Evolutionary conservation across 1,140 invertebrate genomes (phyloP).

Genomic region (Lepidurus packardi): DNA sequence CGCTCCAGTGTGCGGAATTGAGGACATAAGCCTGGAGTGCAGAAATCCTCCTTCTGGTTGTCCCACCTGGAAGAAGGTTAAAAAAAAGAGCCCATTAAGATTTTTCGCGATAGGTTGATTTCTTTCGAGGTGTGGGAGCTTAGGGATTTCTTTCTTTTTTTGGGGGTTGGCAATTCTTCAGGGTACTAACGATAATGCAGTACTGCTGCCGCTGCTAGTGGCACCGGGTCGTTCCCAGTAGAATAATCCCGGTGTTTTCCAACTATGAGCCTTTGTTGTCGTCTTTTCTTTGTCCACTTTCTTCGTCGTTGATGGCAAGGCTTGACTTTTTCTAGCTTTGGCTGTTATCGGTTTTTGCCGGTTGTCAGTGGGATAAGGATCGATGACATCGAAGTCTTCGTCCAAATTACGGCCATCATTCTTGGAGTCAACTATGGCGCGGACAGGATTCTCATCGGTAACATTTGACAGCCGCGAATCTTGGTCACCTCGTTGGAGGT

Average conservation of each 20-base stretch:
- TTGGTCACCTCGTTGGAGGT: background rate
- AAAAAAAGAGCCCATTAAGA: background rate
- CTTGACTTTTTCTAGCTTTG: conserved; percentile 19
- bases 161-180: background rate
- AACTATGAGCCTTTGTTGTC: background rate
- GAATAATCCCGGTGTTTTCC: conserved; percentile 17
- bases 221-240: conserved; percentile 1
- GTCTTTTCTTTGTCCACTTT: conserved; percentile 20
- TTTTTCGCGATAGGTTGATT: background rate
- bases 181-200: conserved; percentile 9
- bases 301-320: background rate
- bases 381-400: conserved; percentile 28
- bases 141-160: background rate
- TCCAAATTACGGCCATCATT: conserved; percentile 16
- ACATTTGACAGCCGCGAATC: background rate
- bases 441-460: background rate
- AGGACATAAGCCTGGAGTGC: conserved; percentile 24
- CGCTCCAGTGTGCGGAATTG: conserved; percentile 30
- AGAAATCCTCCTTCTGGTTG: background rate
- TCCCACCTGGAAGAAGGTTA: conserved; percentile 6
- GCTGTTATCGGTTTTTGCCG: conserved; percentile 15
- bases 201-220: conserved; percentile 16
- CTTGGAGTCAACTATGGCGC: background rate
- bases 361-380: conserved; percentile 16
- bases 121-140: background rate